Conservation (phyloP, 2,888 invertebrate genomes). For the Gnatocerus cornutus region DNA sequence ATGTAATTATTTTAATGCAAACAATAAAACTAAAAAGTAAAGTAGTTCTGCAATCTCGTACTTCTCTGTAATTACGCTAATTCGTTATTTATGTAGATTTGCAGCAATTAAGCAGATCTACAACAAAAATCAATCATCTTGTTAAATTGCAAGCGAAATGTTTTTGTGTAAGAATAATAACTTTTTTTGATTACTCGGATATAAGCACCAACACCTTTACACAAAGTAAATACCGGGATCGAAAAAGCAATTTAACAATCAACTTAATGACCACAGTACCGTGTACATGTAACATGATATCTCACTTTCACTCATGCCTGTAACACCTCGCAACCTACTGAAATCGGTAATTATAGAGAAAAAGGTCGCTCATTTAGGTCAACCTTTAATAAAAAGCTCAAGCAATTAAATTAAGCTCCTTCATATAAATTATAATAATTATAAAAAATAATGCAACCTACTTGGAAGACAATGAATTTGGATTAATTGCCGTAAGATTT, state of each 20-base stretch:
- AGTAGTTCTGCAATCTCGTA: constrained; percentile 2
- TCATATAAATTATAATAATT: constrained; percentile 35
- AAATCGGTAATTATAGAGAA: constrained; percentile 29
- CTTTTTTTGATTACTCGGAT: constrained; percentile 13
- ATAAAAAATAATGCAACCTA: constrained; percentile 24
- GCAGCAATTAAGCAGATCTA: not conserved
- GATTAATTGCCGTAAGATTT: constrained; percentile 32
- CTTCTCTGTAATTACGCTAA: constrained; percentile 13
- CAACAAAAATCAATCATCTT: constrained; percentile 8
- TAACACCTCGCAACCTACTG: not conserved
- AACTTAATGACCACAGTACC: constrained; percentile 37
- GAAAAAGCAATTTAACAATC: constrained; percentile 47
- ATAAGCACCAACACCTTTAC: constrained; percentile 32
- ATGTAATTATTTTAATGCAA: constrained; percentile 16
- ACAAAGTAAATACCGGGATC: constrained; percentile 35
- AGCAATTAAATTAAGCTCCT: constrained; percentile 15
- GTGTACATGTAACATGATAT: constrained; percentile 42
- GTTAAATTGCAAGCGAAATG: constrained; percentile 3
- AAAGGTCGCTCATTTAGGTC: constrained; percentile 29
- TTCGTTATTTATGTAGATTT: not conserved
- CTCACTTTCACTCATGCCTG: constrained; percentile 42
- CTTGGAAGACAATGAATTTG: constrained; percentile 24
- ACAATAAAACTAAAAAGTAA: constrained; percentile 7
- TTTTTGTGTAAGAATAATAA: not conserved
- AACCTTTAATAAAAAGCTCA: constrained; percentile 17